Evolutionary conservation across 2,113 vertebrate genomes (phyloP).

Genomic region (Callionymus lyra): DNA sequence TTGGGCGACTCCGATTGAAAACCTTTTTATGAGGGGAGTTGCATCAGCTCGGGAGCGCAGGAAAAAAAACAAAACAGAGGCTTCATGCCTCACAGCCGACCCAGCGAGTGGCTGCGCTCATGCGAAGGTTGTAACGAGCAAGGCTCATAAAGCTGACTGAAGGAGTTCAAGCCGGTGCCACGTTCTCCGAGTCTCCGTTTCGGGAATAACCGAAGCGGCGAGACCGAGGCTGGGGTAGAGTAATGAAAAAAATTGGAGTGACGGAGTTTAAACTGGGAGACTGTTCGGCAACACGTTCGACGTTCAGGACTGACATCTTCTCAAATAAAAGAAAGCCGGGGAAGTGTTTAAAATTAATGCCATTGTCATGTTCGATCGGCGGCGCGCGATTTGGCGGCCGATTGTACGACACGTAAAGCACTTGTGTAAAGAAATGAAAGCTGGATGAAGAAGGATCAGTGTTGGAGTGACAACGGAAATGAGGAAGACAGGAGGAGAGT

Average conservation of each 20-base stretch:
- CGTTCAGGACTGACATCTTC: no score
- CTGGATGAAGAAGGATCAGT: slow-evolving; percentile 23
- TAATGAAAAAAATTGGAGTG: slow-evolving; percentile 1
- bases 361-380: slow-evolving; percentile 13
- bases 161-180: background rate
- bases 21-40: background rate
- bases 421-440: no score
- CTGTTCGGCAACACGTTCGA: no score
- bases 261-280: background rate
- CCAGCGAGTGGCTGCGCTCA: background rate
- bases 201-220: background rate
- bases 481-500: slow-evolving; percentile 11
- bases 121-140: background rate
- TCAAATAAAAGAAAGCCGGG: no score
- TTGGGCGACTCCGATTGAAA: no score
- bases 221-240: background rate
- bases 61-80: background rate
- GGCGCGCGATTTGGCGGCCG: slow-evolving; percentile 13
- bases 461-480: slow-evolving; percentile 38
- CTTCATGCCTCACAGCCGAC: background rate
- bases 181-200: background rate
- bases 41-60: background rate
- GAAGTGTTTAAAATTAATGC: slow-evolving; percentile 9
- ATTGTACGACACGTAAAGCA: slow-evolving; percentile 37
- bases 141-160: slow-evolving; percentile 3